Evolutionary conservation across 2,888 invertebrate genomes (phyloP).

Genomic region (Heterodera filipjevi): DNA sequence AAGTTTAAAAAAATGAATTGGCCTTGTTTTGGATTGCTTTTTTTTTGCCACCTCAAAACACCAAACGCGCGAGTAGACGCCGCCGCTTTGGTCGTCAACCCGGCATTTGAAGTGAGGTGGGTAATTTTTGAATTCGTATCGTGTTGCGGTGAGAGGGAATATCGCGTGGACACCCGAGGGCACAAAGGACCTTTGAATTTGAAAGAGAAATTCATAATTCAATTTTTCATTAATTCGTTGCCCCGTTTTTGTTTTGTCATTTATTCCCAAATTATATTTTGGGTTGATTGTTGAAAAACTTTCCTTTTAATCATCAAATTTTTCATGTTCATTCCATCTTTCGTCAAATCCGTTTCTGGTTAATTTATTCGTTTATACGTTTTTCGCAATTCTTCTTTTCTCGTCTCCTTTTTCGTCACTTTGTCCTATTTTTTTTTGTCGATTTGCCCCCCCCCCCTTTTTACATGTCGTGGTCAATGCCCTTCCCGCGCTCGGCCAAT

Average conservation of each 20-base stretch:
- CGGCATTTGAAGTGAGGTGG: constrained; percentile 54
- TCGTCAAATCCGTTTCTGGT: too few species aligned
- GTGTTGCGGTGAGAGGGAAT: constrained; percentile 56
- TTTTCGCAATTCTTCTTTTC: neutral
- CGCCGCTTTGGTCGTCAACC: constrained; percentile 43
- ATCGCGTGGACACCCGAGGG: constrained; percentile 56
- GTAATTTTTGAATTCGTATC: constrained; percentile 61
- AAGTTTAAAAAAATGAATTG: too few species aligned
- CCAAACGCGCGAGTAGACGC: constrained; percentile 53
- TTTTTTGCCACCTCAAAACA: constrained; percentile 60
- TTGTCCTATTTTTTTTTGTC: too few species aligned
- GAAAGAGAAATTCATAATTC: too few species aligned
- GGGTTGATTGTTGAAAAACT: too few species aligned
- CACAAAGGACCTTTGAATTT: constrained; percentile 14
- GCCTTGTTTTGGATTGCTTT: too few species aligned
- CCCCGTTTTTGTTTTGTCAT: too few species aligned
- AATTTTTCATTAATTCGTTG: too few species aligned
- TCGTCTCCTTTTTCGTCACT: neutral
- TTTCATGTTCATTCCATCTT: too few species aligned
- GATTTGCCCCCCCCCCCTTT: neutral
- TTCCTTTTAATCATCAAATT: too few species aligned
- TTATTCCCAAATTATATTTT: too few species aligned
- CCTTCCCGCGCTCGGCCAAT: constrained; percentile 55
- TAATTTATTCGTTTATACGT: neutral
- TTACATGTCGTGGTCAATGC: constrained; percentile 48